phyloP scores from a whole-genome alignment of 2,888 invertebrate species.

The Laspeyria flexula region DNA sequence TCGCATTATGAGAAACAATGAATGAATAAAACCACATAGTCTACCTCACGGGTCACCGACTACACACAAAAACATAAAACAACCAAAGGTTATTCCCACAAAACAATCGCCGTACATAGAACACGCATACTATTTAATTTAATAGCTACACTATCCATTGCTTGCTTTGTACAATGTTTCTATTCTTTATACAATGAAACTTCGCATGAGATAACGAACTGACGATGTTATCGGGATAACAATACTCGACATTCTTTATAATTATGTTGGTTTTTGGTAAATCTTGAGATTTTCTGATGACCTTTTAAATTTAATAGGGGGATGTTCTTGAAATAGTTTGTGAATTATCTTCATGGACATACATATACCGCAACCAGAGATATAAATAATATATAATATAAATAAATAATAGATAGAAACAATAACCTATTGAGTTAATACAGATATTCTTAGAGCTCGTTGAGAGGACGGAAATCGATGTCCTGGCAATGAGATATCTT shows the following conservation, averaged over 20 bases:
- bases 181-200: conserved; percentile 38
- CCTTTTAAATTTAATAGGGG: not conserved
- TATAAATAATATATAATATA: no score
- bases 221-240: conserved; percentile 34
- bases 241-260: conserved; percentile 24
- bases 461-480: no score
- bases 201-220: conserved; percentile 44
- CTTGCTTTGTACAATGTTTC: conserved; percentile 43
- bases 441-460: no score
- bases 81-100: conserved; percentile 40
- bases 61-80: conserved; percentile 21
- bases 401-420: no score
- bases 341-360: not conserved
- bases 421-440: no score
- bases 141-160: conserved; percentile 29
- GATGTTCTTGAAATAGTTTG: conserved; percentile 2
- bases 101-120: conserved; percentile 32
- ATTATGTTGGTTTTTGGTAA: conserved; percentile 24
- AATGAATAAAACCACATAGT: conserved; percentile 13
- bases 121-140: conserved; percentile 21
- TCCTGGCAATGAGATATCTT: no score
- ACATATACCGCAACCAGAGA: no score
- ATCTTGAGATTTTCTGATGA: conserved; percentile 17
- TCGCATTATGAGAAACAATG: conserved; percentile 27
- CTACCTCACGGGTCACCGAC: conserved; percentile 23